Percentiles rank a stretch among this genome's conserved stretches.
These are phyloP conservation scores for Pristis pectinata DNA, from an alignment of 2,797 vertebrate species.

Conservation along the genomic window DNA sequence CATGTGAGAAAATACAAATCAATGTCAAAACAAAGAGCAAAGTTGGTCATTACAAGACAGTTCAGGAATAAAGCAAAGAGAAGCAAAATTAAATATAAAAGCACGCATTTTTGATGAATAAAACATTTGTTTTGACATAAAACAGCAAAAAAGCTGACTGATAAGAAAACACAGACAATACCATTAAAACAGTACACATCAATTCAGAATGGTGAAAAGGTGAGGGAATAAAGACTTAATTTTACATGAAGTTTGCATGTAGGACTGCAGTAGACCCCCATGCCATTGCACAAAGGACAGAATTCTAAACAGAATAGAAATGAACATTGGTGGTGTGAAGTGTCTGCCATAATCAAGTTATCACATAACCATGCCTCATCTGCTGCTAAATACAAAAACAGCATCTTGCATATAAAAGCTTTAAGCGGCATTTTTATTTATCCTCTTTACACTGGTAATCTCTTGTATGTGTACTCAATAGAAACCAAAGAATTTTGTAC, in stretches of 20 bases:
- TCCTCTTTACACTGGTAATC: slow-evolving; percentile 78
- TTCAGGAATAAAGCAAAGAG: slow-evolving; percentile 45
- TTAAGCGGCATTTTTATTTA: slow-evolving; percentile 76
- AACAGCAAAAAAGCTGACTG: slow-evolving; percentile 46
- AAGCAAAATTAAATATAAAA: slow-evolving; percentile 41
- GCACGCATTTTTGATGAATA: slow-evolving; percentile 47
- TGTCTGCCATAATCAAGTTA: slow-evolving; percentile 60
- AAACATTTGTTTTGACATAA: slow-evolving; percentile 42
- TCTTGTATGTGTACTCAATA: slow-evolving; percentile 84
- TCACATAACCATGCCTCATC: slow-evolving; percentile 67
- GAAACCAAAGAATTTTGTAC: slow-evolving; percentile 95
- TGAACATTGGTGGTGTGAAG: slow-evolving; percentile 62
- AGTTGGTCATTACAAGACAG: slow-evolving; percentile 52
- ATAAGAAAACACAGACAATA: slow-evolving; percentile 48
- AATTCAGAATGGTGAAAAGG: slow-evolving; percentile 51
- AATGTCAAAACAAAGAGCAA: slow-evolving; percentile 50
- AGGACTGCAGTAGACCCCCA: slow-evolving; percentile 46
- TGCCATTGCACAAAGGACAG: slow-evolving; percentile 55
- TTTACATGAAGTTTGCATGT: slow-evolving; percentile 49
- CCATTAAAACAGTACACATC: slow-evolving; percentile 52
- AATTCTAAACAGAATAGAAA: slow-evolving; percentile 62
- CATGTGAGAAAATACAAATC: slow-evolving; percentile 70
- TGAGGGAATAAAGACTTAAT: slow-evolving; percentile 42
- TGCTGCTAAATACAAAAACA: slow-evolving; percentile 76
- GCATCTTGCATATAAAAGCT: slow-evolving; percentile 90